Evolutionary conservation across 1,140 invertebrate species (phyloP), one percentile per base, ranked within the genome.

Genomic region (Zaprionus taronus): DNA sequence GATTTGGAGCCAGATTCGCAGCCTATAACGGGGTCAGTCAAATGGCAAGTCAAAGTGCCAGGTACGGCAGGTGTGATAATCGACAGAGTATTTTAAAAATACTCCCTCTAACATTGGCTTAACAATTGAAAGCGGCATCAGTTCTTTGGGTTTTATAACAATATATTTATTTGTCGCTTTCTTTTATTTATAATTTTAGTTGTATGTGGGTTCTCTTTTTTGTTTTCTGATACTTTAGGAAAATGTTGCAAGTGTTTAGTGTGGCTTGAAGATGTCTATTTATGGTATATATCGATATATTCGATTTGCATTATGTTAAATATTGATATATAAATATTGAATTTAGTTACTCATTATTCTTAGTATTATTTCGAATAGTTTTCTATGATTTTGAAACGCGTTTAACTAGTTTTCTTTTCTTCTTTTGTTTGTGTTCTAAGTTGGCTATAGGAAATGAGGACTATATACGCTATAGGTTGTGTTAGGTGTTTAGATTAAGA

Each of bases 351-450:
- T 41, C 36, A 38, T 56, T 55, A 7, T 47, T 20, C 34, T 31
- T 53, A 66, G 47, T 51, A 20, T 41, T 55, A 53, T 53, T 24
- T 68, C 69, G 41, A 84, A 81, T 34, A 71, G 63, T 84, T 81
- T 67, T 80, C 84, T 83, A 87, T 83, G 83, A 89, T 89, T 89
- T 83, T 87, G 81, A 83, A 89, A 83, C 78, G 81, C 73, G 73
- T 89, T 84, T 87, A 89, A 81, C 74, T 89, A 83, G 75, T 83
- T 87, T 86, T 67, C 65, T 78, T 80, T 47, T 17, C 28, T 31
- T 31, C 2, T 9, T 28, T 31, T 31, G 7, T 31, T 17, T 47
- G 41, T 4, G 17, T 47, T 17, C 41, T 78, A 89, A 83, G 80
- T 87, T 87, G 78, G 83, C 84, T 87, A 87, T 89, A 83, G 84